These are phyloP conservation scores for Nasua narica DNA, from an alignment of 2,797 vertebrate genomes.

Conservation along the genomic window DNA sequence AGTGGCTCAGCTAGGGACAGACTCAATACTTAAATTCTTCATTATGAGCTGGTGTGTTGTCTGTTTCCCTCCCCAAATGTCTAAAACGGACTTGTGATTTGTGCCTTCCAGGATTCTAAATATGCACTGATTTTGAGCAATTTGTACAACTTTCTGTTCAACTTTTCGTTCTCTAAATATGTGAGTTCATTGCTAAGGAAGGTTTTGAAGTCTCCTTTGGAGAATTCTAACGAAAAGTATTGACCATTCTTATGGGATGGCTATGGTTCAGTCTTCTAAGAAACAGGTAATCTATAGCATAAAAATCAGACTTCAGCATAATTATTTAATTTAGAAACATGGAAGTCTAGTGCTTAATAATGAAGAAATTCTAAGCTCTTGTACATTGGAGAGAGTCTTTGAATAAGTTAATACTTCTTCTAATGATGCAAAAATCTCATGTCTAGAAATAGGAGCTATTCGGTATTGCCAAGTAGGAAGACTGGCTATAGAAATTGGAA, in stretches of 20 bases:
- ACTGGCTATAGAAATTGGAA: not conserved
- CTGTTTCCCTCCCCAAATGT: not conserved
- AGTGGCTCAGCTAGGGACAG: not conserved
- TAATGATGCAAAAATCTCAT: not conserved
- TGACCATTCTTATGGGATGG: not conserved
- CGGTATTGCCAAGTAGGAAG: not conserved
- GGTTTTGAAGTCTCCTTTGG: not conserved
- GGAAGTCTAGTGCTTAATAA: not conserved
- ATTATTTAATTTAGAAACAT: constrained; percentile 11
- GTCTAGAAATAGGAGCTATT: not conserved
- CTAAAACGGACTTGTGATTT: not conserved
- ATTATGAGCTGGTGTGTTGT: not conserved
- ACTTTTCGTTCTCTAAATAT: not conserved
- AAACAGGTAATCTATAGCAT: not conserved
- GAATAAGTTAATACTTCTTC: not conserved
- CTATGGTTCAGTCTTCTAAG: not conserved
- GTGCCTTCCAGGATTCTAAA: not conserved
- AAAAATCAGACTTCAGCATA: too few species aligned
- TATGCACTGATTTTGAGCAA: not conserved
- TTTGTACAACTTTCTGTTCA: not conserved
- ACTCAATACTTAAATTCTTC: not conserved
- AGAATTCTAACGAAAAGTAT: not conserved
- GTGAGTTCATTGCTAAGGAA: not conserved
- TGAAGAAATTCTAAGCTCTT: not conserved
- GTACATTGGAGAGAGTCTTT: not conserved